phyloP scores from a whole-genome alignment of 2,113 vertebrate species.

The Dipodomys ordii region DNA sequence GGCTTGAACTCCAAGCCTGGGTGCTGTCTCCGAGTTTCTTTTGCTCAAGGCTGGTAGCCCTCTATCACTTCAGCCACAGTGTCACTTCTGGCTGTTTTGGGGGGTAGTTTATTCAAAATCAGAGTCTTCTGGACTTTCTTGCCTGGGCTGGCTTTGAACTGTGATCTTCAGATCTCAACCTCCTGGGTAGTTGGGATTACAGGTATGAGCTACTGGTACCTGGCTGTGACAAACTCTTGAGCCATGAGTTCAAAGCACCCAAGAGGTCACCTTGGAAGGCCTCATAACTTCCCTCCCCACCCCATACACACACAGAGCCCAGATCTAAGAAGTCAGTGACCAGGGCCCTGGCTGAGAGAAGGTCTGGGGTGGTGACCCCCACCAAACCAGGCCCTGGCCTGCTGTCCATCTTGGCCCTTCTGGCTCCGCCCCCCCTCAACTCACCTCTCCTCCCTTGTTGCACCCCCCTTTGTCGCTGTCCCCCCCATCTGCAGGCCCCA shows the following conservation, averaged over 20 bases:
- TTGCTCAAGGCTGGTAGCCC: no score
- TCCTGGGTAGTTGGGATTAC: no score
- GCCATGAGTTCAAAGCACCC: neutral
- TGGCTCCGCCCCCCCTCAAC: neutral
- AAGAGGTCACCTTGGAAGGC: neutral
- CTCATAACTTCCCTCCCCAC: no score
- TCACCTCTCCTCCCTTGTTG: fast-evolving
- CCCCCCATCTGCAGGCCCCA: neutral
- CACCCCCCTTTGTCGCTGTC: neutral
- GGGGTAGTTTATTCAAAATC: no score
- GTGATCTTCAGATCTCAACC: no score
- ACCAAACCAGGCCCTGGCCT: neutral
- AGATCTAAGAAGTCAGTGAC: neutral
- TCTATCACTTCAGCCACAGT: no score
- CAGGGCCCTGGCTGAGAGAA: fast-evolving
- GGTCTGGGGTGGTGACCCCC: fast-evolving
- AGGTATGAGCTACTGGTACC: no score
- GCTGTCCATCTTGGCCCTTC: neutral
- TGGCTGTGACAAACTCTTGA: neutral
- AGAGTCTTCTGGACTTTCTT: no score
- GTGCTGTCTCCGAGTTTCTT: no score
- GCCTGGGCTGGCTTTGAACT: no score
- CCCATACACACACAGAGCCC: neutral
- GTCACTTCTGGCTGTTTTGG: no score
- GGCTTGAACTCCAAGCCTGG: no score